Evolutionary conservation across 2,888 invertebrate species (phyloP), one percentile per base, ranked within the genome.

Genomic region (Macaria notata): DNA sequence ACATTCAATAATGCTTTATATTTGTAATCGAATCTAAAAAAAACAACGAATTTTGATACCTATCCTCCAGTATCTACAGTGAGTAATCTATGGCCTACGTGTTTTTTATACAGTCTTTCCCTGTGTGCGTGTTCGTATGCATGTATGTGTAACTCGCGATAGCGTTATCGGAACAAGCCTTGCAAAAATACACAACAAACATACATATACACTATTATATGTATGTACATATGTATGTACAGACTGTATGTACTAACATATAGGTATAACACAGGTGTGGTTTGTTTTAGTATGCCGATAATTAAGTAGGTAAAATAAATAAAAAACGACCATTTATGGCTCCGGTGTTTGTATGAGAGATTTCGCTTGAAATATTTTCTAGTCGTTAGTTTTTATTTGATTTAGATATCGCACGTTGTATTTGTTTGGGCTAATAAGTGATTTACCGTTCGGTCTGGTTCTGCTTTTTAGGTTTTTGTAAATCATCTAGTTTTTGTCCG

Each of bases 121-220:
- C 64, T 72, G 59, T 70, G 70, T 71, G 72, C 72, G 78, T 67
- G 66, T 59, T 62, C 64, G 74, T 79, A 80, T 73, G 84, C 77
- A 76, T 84, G 88, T 86, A 82, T 86, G 88, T 87, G 87, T 86
- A 83, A 72, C 73, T 60, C 69, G 49, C 86, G 89, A 90, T 90
- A 90, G 78, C 69, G 80, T 82, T 89, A 90, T 90, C 90, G 86
- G 73, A 68, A 62, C 72, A 77, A 79, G 83, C 83, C 87, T 90
- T 87, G 89, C 90, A 84, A 90, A 90, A 90, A 89, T 88, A 90
- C 83, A 90, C 87, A 90, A 89, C 83, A 89, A 88, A 88, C 81
- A 66, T 60, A 50, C 39, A 33, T 54, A 63, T 56, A 67, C 63
- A 19, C 19, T 19, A 19, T 19, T 19, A 19, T 19, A 19, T 69